Evolutionary conservation across 1,140 invertebrate genomes (phyloP).

Genomic region (Conopomorpha cramerella): DNA sequence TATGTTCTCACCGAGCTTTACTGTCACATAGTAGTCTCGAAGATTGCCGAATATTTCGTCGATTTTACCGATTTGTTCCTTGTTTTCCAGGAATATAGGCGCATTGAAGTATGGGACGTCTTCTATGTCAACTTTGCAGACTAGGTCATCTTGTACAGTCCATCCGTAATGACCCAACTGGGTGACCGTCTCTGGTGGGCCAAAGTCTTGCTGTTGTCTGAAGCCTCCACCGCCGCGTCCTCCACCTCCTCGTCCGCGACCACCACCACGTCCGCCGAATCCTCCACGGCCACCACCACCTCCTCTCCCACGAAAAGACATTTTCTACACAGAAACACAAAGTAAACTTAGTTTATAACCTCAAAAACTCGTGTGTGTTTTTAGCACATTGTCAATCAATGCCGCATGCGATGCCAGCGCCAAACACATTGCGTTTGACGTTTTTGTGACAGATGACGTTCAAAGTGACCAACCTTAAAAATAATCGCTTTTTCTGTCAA

Average conservation of each 20-base stretch:
- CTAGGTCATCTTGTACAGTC: constrained; percentile 91
- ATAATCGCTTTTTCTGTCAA: too few relatives aligned
- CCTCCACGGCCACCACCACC: constrained; percentile 40
- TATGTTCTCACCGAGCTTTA: constrained; percentile 89
- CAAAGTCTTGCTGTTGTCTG: constrained; percentile 68
- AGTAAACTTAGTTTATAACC: constrained; percentile 10
- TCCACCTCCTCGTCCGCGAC: constrained; percentile 43
- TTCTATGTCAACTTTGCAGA: constrained; percentile 88
- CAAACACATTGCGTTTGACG: not conserved
- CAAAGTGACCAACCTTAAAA: too few relatives aligned
- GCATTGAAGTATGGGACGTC: constrained; percentile 99
- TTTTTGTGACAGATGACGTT: constrained; percentile 1
- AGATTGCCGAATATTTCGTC: constrained; percentile 99
- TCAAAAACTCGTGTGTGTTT: too few relatives aligned
- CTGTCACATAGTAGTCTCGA: constrained; percentile 91
- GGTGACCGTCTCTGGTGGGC: constrained; percentile 84
- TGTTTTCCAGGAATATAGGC: constrained; percentile 95
- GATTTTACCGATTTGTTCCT: constrained; percentile 98
- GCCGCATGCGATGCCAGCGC: constrained; percentile 1
- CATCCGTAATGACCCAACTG: constrained; percentile 84
- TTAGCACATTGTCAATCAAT: too few relatives aligned
- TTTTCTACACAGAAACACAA: constrained; percentile 14
- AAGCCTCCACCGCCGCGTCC: constrained; percentile 56
- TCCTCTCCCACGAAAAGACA: constrained; percentile 60
- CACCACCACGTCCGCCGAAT: constrained; percentile 26